Conservation (phyloP, 2,888 invertebrate species). For the Xylocampa areola region DNA sequence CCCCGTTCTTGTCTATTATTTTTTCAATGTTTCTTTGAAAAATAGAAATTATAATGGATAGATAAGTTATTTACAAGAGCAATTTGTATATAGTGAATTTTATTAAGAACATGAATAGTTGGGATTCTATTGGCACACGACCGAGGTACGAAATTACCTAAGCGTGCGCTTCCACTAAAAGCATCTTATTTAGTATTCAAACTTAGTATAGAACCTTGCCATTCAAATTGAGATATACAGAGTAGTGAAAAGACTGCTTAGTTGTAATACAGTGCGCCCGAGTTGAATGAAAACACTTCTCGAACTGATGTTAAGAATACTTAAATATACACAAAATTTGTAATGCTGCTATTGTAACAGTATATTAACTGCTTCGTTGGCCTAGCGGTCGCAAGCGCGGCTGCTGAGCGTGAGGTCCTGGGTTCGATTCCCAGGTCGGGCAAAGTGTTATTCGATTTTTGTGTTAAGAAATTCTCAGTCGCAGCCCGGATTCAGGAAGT, state of each 20-base stretch:
- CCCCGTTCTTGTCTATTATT: no score
- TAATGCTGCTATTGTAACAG: no score
- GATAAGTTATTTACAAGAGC: constrained; percentile 16
- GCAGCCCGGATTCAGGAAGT: no score
- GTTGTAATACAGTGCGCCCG: constrained; percentile 61
- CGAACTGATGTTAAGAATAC: constrained; percentile 58
- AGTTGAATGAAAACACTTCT: constrained; percentile 64
- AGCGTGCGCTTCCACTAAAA: constrained; percentile 60
- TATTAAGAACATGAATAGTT: constrained; percentile 47
- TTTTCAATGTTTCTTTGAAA: no score
- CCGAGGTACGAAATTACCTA: constrained; percentile 57
- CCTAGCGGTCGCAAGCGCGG: no score
- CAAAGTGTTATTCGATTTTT: no score
- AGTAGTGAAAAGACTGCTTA: constrained; percentile 66
- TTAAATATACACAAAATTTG: constrained; percentile 37
- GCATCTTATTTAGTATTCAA: constrained; percentile 76
- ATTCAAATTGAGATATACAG: constrained; percentile 78
- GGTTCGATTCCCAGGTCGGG: no score
- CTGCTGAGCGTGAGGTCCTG: no score
- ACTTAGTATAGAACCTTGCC: constrained; percentile 69
- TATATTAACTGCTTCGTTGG: no score
- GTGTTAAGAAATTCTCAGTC: no score
- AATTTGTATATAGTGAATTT: constrained; percentile 36
- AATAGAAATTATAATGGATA: no score
- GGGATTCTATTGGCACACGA: constrained; percentile 44